phyloP scores from a whole-genome alignment of 2,888 invertebrate genomes.

The Formica aserva region DNA sequence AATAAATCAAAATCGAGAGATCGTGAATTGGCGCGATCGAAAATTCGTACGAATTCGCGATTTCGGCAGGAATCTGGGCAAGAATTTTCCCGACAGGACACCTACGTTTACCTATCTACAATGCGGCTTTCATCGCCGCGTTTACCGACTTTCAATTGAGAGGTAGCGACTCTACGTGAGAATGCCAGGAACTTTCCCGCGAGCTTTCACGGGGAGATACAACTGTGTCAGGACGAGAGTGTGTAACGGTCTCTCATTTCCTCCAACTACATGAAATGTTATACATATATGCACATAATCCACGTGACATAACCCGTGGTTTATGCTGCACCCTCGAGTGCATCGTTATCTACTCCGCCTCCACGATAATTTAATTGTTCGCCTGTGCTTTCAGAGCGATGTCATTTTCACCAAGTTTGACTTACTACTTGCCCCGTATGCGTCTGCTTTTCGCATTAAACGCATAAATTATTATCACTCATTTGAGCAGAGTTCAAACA shows the following conservation, averaged over 20 bases:
- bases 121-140: neutral
- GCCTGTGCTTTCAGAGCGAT: conserved; percentile 64
- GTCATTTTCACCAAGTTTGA: conserved; percentile 71
- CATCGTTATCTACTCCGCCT: conserved; percentile 75
- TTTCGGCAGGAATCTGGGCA: neutral
- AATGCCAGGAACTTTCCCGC: conserved; percentile 39
- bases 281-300: conserved; percentile 70
- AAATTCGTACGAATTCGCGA: neutral
- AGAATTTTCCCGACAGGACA: conserved; percentile 15
- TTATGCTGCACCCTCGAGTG: conserved; percentile 73
- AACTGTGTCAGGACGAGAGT: neutral
- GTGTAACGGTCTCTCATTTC: conserved; percentile 9
- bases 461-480: conserved; percentile 50
- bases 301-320: conserved; percentile 69
- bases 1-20: neutral
- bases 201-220: conserved; percentile 10
- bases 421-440: conserved; percentile 54
- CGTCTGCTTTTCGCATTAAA: conserved; percentile 44
- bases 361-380: conserved; percentile 76
- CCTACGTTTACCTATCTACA: conserved; percentile 39
- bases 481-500: conserved; percentile 48
- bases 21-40: neutral
- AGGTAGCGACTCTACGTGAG: conserved; percentile 55
- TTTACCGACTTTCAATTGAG: conserved; percentile 45
- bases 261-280: conserved; percentile 58